phyloP scores from a whole-genome alignment of 2,113 vertebrate species.

The Cebidichthys violaceus region DNA sequence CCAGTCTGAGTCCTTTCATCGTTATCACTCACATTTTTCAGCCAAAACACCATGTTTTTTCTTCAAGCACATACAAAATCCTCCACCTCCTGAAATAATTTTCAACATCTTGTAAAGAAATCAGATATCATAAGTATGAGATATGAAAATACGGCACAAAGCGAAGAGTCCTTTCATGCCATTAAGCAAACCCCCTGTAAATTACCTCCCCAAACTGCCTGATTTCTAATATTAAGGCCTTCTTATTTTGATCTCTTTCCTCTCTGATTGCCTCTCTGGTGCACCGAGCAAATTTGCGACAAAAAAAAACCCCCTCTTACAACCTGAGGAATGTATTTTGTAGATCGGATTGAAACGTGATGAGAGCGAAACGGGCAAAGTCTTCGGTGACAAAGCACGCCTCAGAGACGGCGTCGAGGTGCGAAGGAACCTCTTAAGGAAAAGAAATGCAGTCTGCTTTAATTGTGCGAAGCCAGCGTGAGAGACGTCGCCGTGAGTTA shows the following conservation, averaged over 20 bases:
- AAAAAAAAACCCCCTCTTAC: constrained; percentile 46
- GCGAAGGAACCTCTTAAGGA: constrained; percentile 42
- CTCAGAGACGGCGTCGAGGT: constrained; percentile 25
- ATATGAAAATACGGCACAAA: constrained; percentile 4
- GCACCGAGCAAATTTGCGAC: constrained; percentile 49
- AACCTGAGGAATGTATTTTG: constrained; percentile 66
- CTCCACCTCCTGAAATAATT: neutral
- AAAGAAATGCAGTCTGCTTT: constrained; percentile 60
- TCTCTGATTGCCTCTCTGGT: constrained; percentile 56
- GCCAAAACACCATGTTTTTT: neutral
- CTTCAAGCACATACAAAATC: neutral
- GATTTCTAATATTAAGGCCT: constrained; percentile 53
- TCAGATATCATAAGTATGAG: constrained; percentile 3
- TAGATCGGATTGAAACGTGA: constrained; percentile 43
- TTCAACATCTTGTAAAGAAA: neutral
- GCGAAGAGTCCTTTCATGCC: constrained; percentile 5
- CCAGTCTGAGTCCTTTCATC: constrained; percentile 15
- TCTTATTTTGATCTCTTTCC: constrained; percentile 41
- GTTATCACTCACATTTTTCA: neutral
- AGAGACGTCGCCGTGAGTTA: constrained; percentile 66
- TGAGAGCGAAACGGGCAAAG: constrained; percentile 56
- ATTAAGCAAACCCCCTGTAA: constrained; percentile 46
- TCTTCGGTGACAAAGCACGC: constrained; percentile 43
- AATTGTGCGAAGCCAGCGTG: constrained; percentile 72
- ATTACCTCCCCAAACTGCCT: constrained; percentile 50